phyloP scores from a whole-genome alignment of 2,113 vertebrate species.

The Callorhinus ursinus region DNA sequence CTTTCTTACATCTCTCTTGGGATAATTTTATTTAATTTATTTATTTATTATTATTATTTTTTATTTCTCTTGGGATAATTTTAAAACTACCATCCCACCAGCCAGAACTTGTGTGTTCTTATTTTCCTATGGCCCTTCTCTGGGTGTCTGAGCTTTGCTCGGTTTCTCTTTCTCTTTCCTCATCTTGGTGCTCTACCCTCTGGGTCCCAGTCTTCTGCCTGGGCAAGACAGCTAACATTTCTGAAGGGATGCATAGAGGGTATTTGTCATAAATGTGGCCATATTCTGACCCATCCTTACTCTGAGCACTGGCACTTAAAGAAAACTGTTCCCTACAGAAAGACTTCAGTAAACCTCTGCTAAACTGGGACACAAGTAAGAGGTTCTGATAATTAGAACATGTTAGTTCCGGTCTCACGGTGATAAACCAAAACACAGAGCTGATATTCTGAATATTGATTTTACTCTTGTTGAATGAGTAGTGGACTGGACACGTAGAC shows the following conservation, averaged over 20 bases:
- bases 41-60: no score
- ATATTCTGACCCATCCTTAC: background rate
- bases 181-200: background rate
- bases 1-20: background rate
- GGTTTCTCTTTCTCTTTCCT: background rate
- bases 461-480: background rate
- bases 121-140: background rate
- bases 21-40: background rate
- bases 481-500: no score
- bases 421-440: background rate
- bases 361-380: background rate
- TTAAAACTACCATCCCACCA: background rate
- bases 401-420: constrained; percentile 5
- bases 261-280: background rate
- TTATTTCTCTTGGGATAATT: background rate
- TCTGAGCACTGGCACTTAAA: background rate
- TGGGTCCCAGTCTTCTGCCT: background rate
- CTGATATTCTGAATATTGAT: background rate
- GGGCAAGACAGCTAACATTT: background rate
- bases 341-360: background rate
- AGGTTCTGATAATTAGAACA: background rate
- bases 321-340: background rate
- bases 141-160: background rate
- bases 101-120: background rate
- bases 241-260: background rate